These are phyloP conservation scores for Alloscopus bannaensis DNA, from an alignment of 2,888 invertebrate genomes.

Conservation along the genomic window DNA sequence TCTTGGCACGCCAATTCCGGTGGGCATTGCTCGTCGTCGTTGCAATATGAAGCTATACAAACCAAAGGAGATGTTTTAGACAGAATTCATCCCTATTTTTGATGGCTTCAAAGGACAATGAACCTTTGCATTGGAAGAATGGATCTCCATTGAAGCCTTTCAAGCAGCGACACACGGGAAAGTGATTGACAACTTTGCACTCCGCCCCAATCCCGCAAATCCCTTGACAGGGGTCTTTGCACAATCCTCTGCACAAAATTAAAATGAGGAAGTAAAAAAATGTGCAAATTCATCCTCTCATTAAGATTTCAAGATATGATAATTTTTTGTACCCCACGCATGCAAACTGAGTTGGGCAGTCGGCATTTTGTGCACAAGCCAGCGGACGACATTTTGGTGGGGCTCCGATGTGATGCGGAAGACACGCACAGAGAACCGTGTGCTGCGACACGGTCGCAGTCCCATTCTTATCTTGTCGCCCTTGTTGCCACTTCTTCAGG, in stretches of 20 bases:
- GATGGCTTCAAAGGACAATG: slow-evolving; percentile 11
- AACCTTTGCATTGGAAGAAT: slow-evolving; percentile 72
- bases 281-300: not conserved
- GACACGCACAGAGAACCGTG: slow-evolving; percentile 72
- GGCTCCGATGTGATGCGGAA: slow-evolving; percentile 72
- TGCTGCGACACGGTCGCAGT: slow-evolving; percentile 57
- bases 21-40: slow-evolving; percentile 72
- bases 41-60: slow-evolving; percentile 69
- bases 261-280: not conserved
- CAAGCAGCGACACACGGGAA: slow-evolving; percentile 72
- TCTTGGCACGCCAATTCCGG: slow-evolving; percentile 72
- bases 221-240: slow-evolving; percentile 72
- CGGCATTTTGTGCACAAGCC: slow-evolving; percentile 70
- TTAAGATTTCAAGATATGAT: not conserved
- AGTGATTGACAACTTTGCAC: slow-evolving; percentile 72
- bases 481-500: slow-evolving; percentile 67
- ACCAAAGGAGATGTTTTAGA: not conserved
- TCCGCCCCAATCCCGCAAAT: slow-evolving; percentile 70
- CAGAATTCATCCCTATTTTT: not conserved
- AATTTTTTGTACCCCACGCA: slow-evolving; percentile 71
- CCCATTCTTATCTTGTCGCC: slow-evolving; percentile 52
- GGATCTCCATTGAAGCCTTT: slow-evolving; percentile 73
- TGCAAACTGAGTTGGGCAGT: slow-evolving; percentile 72
- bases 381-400: slow-evolving; percentile 72
- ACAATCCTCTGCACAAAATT: slow-evolving; percentile 63